These are phyloP conservation scores for Gymnorhina tibicen DNA, from an alignment of 2,113 vertebrate species.

Conservation along the genomic window DNA sequence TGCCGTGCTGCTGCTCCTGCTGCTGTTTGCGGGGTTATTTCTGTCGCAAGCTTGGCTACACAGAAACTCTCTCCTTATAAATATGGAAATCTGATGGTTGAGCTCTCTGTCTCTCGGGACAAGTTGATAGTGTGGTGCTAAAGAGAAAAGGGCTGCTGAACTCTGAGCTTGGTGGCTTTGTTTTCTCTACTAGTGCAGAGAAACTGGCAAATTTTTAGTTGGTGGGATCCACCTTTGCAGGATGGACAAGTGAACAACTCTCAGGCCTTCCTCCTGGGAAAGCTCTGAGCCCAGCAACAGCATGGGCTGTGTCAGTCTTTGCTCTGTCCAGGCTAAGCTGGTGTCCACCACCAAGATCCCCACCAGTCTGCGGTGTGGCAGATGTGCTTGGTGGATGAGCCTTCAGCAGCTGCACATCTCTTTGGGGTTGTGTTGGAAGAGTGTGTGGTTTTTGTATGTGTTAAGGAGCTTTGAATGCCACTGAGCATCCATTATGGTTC, in stretches of 20 bases:
- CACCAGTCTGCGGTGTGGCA: not conserved
- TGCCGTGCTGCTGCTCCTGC: not conserved
- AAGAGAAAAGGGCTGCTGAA: not conserved
- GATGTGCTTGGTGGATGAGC: not conserved
- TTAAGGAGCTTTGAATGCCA: not conserved
- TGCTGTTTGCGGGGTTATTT: not conserved
- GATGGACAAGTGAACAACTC: not conserved
- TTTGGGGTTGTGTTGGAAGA: not conserved
- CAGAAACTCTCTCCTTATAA: slow-evolving; percentile 41
- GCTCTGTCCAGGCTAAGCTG: not conserved
- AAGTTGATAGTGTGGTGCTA: not conserved
- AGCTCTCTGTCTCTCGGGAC: not conserved
- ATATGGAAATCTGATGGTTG: slow-evolving; percentile 35
- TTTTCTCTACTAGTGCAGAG: not conserved
- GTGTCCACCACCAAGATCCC: not conserved
- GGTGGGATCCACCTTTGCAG: not conserved
- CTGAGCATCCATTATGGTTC: not conserved
- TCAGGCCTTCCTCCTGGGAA: not conserved
- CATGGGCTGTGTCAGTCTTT: not conserved
- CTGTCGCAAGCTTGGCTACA: slow-evolving; percentile 11
- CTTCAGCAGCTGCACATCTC: not conserved
- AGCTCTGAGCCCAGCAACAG: not conserved
- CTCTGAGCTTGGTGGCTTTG: not conserved
- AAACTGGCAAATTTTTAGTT: not conserved
- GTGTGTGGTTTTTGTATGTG: not conserved